Evolutionary conservation across 2,797 vertebrate species (phyloP).

Genomic region (Oreonectes daqikongensis): DNA sequence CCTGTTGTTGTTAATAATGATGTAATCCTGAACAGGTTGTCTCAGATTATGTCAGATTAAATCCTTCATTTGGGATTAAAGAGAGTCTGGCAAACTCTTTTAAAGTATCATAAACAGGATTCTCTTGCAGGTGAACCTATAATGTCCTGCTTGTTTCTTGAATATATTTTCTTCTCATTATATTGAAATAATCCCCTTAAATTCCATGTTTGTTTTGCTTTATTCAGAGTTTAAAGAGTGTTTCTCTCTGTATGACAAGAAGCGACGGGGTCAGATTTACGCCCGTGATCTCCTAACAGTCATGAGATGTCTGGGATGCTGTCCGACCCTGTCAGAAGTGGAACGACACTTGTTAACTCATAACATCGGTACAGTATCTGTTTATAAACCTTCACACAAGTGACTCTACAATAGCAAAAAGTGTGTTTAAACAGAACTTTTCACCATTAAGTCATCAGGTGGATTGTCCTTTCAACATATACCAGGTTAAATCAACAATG

Average conservation of each 20-base stretch:
- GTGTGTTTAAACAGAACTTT: too few relatives aligned
- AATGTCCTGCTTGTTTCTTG: background rate
- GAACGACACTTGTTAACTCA: constrained; percentile 80
- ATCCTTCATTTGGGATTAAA: constrained; percentile 33
- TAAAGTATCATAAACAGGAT: background rate
- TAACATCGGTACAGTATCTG: constrained; percentile 74
- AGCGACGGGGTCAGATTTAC: constrained; percentile 80
- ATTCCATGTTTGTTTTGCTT: background rate
- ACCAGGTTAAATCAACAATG: too few relatives aligned
- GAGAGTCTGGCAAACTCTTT: background rate
- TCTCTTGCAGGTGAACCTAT: background rate
- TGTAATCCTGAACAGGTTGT: constrained; percentile 21
- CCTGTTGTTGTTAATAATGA: constrained; percentile 3
- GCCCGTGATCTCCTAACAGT: constrained; percentile 80
- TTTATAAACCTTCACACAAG: too few relatives aligned
- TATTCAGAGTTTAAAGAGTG: constrained; percentile 89
- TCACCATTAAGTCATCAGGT: too few relatives aligned
- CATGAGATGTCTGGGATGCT: constrained; percentile 85
- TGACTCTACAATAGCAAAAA: too few relatives aligned
- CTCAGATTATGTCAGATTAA: background rate
- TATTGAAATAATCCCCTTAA: background rate
- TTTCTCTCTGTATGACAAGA: constrained; percentile 88
- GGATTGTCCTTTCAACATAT: too few relatives aligned
- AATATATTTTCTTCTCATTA: too few relatives aligned
- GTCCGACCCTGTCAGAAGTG: constrained; percentile 80